These are phyloP conservation scores for Scomber colias DNA, from an alignment of 2,113 vertebrate genomes.

Conservation along the genomic window DNA sequence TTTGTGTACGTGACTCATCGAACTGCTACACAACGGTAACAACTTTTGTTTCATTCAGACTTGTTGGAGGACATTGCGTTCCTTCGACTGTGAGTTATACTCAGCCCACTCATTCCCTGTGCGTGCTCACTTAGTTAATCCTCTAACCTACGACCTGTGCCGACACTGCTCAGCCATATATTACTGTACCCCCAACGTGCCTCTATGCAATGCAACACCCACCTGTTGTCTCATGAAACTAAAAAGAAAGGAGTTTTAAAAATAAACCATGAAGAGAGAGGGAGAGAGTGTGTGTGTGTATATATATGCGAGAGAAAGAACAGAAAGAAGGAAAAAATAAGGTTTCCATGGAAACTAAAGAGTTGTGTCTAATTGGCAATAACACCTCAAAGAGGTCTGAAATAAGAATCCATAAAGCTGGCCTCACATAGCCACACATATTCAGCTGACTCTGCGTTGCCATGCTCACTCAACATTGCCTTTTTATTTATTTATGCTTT, in stretches of 20 bases:
- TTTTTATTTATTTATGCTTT: conserved; percentile 27
- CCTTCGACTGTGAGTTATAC: conserved; percentile 21
- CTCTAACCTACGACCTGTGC: conserved; percentile 41
- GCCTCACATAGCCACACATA: neutral
- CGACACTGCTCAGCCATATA: conserved; percentile 41
- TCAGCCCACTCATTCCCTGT: conserved; percentile 46
- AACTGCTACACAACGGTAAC: conserved; percentile 4
- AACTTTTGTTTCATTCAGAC: conserved; percentile 38
- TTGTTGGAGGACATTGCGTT: conserved; percentile 38
- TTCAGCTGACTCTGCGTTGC: neutral
- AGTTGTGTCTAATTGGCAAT: conserved; percentile 72
- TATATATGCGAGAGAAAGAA: conserved; percentile 55
- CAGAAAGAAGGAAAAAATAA: conserved; percentile 51
- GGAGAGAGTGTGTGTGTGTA: conserved; percentile 12
- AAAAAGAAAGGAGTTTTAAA: conserved; percentile 70
- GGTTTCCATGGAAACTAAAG: conserved; percentile 83
- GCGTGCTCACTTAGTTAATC: conserved; percentile 39
- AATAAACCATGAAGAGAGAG: conserved; percentile 61
- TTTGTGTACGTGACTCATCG: conserved; percentile 30
- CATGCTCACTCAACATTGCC: neutral
- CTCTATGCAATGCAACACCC: conserved; percentile 48
- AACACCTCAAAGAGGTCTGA: conserved; percentile 63
- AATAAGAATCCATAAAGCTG: conserved; percentile 47
- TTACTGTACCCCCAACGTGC: conserved; percentile 27
- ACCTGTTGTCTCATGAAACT: conserved; percentile 70